phyloP scores from a whole-genome alignment of 2,113 vertebrate genomes.

The Myotis brandtii region DNA sequence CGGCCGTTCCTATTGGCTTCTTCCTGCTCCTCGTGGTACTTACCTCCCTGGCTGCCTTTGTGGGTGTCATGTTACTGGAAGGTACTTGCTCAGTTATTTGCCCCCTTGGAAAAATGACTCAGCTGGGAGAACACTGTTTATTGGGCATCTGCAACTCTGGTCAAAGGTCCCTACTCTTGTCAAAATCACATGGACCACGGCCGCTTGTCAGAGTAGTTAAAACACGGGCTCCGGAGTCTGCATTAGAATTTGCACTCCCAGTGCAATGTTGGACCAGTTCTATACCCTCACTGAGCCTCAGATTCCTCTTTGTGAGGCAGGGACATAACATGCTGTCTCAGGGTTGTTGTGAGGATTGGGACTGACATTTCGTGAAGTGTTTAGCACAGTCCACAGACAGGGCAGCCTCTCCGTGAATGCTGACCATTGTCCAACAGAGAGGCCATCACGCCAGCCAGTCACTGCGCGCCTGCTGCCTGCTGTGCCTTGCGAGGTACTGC shows the following conservation, averaged over 20 bases:
- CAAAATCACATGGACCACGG: background rate
- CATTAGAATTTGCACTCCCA: background rate
- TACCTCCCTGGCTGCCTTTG: constrained; percentile 86
- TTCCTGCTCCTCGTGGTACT: constrained; percentile 90
- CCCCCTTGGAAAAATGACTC: background rate
- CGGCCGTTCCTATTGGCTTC: constrained; percentile 89
- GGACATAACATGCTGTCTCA: background rate
- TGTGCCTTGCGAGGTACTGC: background rate
- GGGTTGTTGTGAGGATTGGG: background rate
- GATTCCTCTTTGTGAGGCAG: background rate
- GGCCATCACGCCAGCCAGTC: background rate
- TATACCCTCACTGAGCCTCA: background rate
- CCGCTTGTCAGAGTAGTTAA: background rate
- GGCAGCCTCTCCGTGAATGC: background rate
- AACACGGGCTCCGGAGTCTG: background rate
- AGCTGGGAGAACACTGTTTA: background rate
- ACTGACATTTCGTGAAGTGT: background rate
- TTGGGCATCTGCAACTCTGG: background rate
- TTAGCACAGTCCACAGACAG: background rate
- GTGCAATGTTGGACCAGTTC: background rate
- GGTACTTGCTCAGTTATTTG: constrained; percentile 82
- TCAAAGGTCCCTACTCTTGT: background rate
- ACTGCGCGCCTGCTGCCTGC: background rate
- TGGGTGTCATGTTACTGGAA: constrained; percentile 91
- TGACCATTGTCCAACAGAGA: background rate